Evolutionary conservation across 2,797 vertebrate species (phyloP).

Genomic region (Sylvilagus floridanus): DNA sequence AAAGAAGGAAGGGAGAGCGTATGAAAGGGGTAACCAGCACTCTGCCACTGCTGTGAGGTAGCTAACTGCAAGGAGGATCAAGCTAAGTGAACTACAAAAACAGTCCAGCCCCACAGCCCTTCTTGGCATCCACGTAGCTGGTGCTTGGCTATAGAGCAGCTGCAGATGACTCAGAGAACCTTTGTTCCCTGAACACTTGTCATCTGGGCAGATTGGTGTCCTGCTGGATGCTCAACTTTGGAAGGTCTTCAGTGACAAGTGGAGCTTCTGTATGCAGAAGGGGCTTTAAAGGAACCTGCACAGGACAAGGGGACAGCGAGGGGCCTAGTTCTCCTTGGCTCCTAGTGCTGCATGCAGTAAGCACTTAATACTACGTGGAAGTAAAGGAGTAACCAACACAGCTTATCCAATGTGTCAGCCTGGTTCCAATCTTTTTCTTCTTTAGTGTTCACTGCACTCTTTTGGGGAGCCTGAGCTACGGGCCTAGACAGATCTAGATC

Average conservation of each 20-base stretch:
- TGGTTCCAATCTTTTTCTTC: not conserved
- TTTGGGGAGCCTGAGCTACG: not conserved
- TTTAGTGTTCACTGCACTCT: not conserved
- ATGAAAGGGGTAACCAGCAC: not conserved
- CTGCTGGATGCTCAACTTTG: not conserved
- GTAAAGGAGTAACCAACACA: not conserved
- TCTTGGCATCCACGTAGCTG: not conserved
- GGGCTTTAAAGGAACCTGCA: not conserved
- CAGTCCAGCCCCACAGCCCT: not conserved
- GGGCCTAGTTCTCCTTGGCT: not conserved
- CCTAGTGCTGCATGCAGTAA: not conserved
- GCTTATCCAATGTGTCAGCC: not conserved
- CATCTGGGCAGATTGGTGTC: not conserved
- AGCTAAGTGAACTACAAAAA: not conserved
- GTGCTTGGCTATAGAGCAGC: not conserved
- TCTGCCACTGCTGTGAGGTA: not conserved
- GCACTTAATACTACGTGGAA: not conserved
- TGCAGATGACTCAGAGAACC: not conserved
- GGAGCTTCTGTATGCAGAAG: not conserved
- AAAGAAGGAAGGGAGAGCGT: not conserved
- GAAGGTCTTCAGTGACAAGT: slow-evolving; percentile 4
- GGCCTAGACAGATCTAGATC: not conserved
- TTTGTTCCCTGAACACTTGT: not conserved
- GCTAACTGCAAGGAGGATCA: not conserved
- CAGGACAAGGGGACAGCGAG: not conserved